A percentile compares a stretch with the other conserved stretches of the same genome.
Conservation (phyloP, 2,797 vertebrate genomes). For the Labroides dimidiatus region DNA sequence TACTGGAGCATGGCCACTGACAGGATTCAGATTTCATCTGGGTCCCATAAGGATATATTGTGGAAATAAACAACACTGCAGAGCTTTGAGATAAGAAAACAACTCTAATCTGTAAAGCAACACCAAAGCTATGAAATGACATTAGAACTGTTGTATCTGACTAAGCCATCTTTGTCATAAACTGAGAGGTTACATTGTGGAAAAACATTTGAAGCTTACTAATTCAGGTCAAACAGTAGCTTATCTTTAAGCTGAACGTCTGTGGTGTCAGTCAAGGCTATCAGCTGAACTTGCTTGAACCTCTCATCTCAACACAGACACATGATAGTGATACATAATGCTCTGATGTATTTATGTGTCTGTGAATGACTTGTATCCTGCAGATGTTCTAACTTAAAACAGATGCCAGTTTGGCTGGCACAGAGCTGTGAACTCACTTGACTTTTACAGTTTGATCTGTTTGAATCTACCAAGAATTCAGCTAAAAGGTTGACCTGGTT, state of each 20-base stretch:
- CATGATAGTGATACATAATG: slow-evolving; percentile 23
- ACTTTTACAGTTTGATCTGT: slow-evolving; percentile 12
- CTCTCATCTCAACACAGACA: slow-evolving; percentile 15
- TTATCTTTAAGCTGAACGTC: not conserved
- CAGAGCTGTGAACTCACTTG: slow-evolving; percentile 18
- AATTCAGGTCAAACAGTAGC: not conserved
- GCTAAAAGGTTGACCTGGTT: not conserved
- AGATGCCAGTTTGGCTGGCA: slow-evolving; percentile 28
- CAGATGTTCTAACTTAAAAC: slow-evolving; percentile 31
- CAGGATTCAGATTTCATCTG: not conserved
- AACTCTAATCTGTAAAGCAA: not conserved
- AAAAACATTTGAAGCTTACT: not conserved
- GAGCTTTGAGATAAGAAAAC: not conserved
- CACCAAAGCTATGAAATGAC: not conserved
- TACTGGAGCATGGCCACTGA: not conserved
- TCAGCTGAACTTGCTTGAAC: slow-evolving; percentile 18
- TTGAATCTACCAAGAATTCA: slow-evolving; percentile 12
- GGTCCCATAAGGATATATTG: not conserved
- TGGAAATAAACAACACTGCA: not conserved
- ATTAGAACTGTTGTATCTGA: no score
- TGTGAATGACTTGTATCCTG: slow-evolving; percentile 17
- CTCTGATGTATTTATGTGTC: slow-evolving; percentile 30
- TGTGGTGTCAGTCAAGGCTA: not conserved
- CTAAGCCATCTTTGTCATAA: not conserved
- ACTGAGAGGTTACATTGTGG: not conserved